Evolutionary conservation across 2,113 vertebrate genomes (phyloP), one percentile per base, ranked within the genome.

Genomic region (Psilopsiagon aurifrons): DNA sequence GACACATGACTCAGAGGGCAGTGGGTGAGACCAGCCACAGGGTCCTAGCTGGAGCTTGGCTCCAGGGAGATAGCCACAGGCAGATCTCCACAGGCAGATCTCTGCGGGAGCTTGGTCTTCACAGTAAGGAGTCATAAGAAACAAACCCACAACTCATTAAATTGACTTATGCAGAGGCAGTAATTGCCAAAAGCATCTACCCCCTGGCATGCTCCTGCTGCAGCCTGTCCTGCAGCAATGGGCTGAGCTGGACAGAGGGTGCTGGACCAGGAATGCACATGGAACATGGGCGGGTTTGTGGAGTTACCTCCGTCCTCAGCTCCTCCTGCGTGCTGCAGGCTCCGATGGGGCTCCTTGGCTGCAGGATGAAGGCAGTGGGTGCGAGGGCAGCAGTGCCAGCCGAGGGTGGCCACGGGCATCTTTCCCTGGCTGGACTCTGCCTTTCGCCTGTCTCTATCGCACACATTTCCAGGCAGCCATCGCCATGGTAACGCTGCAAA

Each of bases 401-500:
- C 13, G 35, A 1, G 1, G 3, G 1, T 10, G 47, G 27, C 47
- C 82, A 19, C 8, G 5, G 62, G 13, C 27, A 9, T 52, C 39
- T 71, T 27, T 75, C 25, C 41, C 66, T 60, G 69, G 23, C 66
- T 33, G 43, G 70, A 20, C 86, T 59, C 77, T 35, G 83, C 86
- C 11, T 10, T 55, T 63, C 3, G 25, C 10, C 31, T 63, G 66
- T 52, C 52, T 15, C 76, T 67, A 29, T 3, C 37, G 63, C 70
- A 20, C 0, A 0, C 11, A 1, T 74, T 66, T 5, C 10, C 37
- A 90, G 83, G 54, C 76, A 75, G 49, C 54, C 60, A 74, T 97
- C 2, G 2, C 95, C 96, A 97, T 94, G 95, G 96, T 17, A 96
- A 97, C 91, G 0, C 78, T 88, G 77, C 44, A 80, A 83, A 90